Percentiles rank a stretch among this genome's conserved stretches.
Evolutionary conservation across 1,140 invertebrate genomes (phyloP).

Genomic region (Cydia strobilella): DNA sequence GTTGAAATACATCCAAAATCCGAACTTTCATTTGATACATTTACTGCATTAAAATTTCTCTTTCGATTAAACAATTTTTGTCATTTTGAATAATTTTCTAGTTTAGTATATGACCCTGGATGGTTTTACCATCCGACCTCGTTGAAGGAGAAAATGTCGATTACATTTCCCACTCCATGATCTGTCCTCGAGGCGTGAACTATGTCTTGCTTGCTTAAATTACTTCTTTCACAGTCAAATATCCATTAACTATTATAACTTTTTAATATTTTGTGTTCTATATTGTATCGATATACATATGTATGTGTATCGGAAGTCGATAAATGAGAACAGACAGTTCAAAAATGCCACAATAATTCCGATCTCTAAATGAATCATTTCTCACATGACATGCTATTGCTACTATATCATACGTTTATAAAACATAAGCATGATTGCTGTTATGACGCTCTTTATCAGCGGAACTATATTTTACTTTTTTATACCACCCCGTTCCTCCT

Average conservation of each 20-base stretch:
- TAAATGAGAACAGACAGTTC: too few relatives aligned
- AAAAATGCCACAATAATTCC: too few relatives aligned
- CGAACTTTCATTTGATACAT: not conserved
- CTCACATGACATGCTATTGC: not conserved
- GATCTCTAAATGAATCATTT: too few relatives aligned
- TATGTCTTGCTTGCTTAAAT: conserved; percentile 10
- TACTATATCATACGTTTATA: not conserved
- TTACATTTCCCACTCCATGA: conserved; percentile 1
- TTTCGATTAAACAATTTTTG: not conserved
- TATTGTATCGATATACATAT: too few relatives aligned
- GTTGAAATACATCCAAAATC: not conserved
- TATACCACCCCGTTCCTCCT: not conserved
- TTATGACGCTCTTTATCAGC: not conserved
- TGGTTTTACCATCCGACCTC: not conserved
- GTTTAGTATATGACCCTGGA: not conserved
- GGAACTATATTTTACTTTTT: not conserved
- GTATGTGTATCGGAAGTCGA: too few relatives aligned
- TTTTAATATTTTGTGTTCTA: too few relatives aligned
- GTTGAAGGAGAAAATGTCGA: not conserved
- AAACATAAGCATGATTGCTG: not conserved
- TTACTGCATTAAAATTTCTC: not conserved
- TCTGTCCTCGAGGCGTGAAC: conserved; percentile 1
- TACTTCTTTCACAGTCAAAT: too few relatives aligned
- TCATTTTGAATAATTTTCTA: not conserved
- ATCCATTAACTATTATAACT: too few relatives aligned